These are phyloP conservation scores for Tapirus terrestris DNA, from an alignment of 2,113 vertebrate species.

Conservation along the genomic window DNA sequence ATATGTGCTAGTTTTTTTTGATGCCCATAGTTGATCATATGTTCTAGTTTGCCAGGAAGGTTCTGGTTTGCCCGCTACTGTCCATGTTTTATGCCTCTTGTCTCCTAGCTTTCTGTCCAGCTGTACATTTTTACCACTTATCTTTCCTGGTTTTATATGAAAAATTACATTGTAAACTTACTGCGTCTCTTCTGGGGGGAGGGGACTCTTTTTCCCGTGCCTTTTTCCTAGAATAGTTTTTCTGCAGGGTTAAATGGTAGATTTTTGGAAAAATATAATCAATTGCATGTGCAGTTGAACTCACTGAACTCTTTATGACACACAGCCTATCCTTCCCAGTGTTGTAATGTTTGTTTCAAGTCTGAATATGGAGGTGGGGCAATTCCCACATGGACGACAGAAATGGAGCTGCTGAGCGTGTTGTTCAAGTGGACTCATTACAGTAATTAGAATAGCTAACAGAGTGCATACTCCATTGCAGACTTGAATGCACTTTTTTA, in stretches of 20 bases:
- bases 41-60: background rate
- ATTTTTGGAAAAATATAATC: background rate
- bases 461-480: background rate
- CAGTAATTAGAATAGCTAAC: background rate
- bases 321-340: background rate
- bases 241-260: background rate
- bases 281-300: background rate
- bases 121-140: background rate
- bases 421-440: background rate
- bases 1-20: background rate
- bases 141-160: background rate
- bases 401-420: slow-evolving; percentile 15
- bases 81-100: background rate
- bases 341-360: background rate
- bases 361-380: background rate
- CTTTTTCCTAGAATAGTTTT: background rate
- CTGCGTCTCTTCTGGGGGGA: background rate
- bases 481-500: background rate
- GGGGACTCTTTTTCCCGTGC: background rate
- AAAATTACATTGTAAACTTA: background rate
- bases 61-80: background rate
- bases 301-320: background rate
- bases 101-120: background rate
- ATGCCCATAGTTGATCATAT: background rate
- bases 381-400: background rate